phyloP scores from a whole-genome alignment of 1,140 invertebrate genomes.

The Periplaneta americana region DNA sequence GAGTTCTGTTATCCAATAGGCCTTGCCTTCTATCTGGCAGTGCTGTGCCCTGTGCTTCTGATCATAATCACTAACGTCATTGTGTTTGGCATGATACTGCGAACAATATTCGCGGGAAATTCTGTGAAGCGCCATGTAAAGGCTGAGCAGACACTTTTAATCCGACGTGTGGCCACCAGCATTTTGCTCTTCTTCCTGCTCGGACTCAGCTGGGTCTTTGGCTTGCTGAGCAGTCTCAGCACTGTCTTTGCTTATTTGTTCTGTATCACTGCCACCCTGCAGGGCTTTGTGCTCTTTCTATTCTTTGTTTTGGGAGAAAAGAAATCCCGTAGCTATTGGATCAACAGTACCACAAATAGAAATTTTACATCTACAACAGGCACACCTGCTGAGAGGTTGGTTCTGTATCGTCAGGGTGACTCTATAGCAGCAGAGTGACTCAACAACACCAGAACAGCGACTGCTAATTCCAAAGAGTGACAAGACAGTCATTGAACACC shows the following conservation, averaged over 20 bases:
- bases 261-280: conserved; percentile 14
- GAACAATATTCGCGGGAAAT: not conserved
- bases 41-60: conserved; percentile 12
- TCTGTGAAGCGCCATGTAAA: not conserved
- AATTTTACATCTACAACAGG: not conserved
- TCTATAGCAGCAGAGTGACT: too few species aligned
- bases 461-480: too few species aligned
- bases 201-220: conserved; percentile 17
- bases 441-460: too few species aligned
- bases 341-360: not conserved
- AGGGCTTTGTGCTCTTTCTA: conserved; percentile 17
- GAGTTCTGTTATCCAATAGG: conserved; percentile 16
- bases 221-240: conserved; percentile 4
- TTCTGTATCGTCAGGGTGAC: not conserved
- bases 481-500: too few species aligned
- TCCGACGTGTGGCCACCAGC: not conserved
- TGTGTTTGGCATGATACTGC: conserved; percentile 2
- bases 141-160: not conserved
- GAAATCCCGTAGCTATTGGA: conserved; percentile 11
- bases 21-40: conserved; percentile 5
- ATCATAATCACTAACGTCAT: conserved; percentile 6
- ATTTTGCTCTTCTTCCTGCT: conserved; percentile 18
- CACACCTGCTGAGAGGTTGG: not conserved
- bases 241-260: conserved; percentile 16
- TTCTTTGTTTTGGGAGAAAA: conserved; percentile 16